These are phyloP conservation scores for Volucella bombylans DNA, from an alignment of 2,888 invertebrate species.

Conservation along the genomic window DNA sequence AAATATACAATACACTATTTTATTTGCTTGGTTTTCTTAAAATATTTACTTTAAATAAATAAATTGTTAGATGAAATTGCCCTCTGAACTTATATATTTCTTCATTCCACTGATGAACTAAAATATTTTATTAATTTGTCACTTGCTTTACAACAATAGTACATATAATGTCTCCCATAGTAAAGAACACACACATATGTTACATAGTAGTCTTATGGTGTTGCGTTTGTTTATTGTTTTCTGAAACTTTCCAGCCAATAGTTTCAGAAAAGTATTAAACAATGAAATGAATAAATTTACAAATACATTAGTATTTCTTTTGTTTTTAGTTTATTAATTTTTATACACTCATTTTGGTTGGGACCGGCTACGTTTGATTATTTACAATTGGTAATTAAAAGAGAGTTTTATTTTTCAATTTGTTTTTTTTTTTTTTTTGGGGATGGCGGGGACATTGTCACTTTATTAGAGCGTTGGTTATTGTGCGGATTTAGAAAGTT, in stretches of 20 bases:
- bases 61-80: constrained; percentile 42
- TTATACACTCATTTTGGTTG: constrained; percentile 51
- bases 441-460: constrained; percentile 24
- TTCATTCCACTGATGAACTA: constrained; percentile 12
- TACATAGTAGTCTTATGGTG: constrained; percentile 47
- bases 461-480: constrained; percentile 21
- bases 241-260: constrained; percentile 74
- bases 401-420: constrained; percentile 20
- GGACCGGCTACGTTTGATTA: constrained; percentile 58
- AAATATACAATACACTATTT: constrained; percentile 60
- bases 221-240: constrained; percentile 55
- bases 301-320: constrained; percentile 37
- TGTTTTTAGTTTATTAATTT: constrained; percentile 43
- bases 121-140: constrained; percentile 6
- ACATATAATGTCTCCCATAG: not conserved
- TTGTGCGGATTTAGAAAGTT: constrained; percentile 36
- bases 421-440: not conserved
- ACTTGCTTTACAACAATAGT: constrained; percentile 8
- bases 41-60: constrained; percentile 65
- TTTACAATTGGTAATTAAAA: constrained; percentile 64
- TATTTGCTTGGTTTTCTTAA: constrained; percentile 30
- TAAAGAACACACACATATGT: not conserved
- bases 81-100: constrained; percentile 20
- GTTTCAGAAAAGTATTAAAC: constrained; percentile 62
- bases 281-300: constrained; percentile 40